These are phyloP conservation scores for Trinectes maculatus DNA, from an alignment of 2,113 vertebrate genomes.

Conservation along the genomic window DNA sequence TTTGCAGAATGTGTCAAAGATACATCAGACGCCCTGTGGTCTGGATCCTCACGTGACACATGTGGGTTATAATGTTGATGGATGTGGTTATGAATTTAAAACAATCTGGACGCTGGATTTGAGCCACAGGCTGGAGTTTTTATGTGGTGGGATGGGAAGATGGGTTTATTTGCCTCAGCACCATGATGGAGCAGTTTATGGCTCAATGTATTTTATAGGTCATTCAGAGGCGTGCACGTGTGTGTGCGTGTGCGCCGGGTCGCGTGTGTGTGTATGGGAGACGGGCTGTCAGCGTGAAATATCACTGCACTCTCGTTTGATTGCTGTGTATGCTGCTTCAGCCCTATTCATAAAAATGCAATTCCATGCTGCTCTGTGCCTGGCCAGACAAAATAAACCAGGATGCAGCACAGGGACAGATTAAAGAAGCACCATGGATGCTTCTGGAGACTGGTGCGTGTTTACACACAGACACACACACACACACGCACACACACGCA, in stretches of 20 bases:
- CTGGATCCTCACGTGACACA: conserved; percentile 7
- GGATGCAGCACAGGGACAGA: conserved; percentile 38
- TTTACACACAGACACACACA: too few relatives aligned
- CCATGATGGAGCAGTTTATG: conserved; percentile 60
- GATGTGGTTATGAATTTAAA: conserved; percentile 52
- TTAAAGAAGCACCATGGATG: conserved; percentile 40
- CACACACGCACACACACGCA: neutral
- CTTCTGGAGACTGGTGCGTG: neutral
- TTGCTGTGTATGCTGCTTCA: conserved; percentile 69
- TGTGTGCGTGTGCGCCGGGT: conserved; percentile 36
- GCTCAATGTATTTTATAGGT: conserved; percentile 59
- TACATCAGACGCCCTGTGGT: neutral
- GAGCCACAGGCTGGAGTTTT: conserved; percentile 37
- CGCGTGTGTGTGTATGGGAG: conserved; percentile 30
- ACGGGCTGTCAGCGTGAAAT: conserved; percentile 75
- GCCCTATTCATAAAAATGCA: conserved; percentile 80
- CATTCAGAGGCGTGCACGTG: conserved; percentile 17
- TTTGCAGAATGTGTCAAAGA: too few relatives aligned
- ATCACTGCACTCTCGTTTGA: conserved; percentile 77
- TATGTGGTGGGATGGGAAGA: conserved; percentile 31
- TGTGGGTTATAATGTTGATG: conserved; percentile 29
- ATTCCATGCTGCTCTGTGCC: conserved; percentile 60
- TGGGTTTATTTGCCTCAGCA: conserved; percentile 66
- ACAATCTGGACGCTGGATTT: conserved; percentile 43
- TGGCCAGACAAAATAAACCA: conserved; percentile 57